Conservation (phyloP, 2,888 invertebrate genomes). For the Tetragonisca angustula region DNA sequence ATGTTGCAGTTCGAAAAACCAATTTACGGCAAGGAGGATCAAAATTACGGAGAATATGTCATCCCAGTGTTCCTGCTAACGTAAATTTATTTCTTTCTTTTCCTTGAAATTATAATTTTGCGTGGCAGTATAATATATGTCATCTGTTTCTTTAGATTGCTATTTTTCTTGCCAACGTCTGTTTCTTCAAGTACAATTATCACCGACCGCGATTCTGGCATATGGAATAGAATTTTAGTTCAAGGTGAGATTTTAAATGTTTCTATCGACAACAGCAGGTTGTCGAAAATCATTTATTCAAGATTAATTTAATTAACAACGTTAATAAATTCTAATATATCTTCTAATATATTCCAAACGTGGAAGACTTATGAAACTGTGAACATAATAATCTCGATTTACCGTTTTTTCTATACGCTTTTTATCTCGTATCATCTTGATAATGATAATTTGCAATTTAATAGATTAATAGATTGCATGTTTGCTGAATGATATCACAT, state of each 20-base stretch:
- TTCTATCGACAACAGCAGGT: too few species aligned
- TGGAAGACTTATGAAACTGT: too few species aligned
- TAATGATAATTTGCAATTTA: too few species aligned
- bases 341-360: too few species aligned
- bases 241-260: constrained; percentile 85
- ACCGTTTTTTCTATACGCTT: too few species aligned
- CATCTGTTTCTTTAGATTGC: constrained; percentile 86
- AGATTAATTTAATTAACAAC: too few species aligned
- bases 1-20: constrained; percentile 87
- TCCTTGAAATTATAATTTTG: background rate
- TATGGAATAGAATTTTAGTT: constrained; percentile 94
- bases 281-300: too few species aligned
- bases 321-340: too few species aligned
- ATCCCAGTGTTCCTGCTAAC: constrained; percentile 93
- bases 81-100: constrained; percentile 85
- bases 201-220: constrained; percentile 91
- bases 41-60: constrained; percentile 92
- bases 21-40: constrained; percentile 88
- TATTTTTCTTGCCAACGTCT: constrained; percentile 93
- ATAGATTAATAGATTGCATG: too few species aligned
- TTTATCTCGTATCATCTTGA: too few species aligned
- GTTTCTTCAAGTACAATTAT: constrained; percentile 93
- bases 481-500: too few species aligned
- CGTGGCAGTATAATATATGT: background rate
- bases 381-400: too few species aligned